Base-by-base conservation (phyloP, 2,113 vertebrate genomes). In the Pseudorhombus dupliciocellatus region DNA sequence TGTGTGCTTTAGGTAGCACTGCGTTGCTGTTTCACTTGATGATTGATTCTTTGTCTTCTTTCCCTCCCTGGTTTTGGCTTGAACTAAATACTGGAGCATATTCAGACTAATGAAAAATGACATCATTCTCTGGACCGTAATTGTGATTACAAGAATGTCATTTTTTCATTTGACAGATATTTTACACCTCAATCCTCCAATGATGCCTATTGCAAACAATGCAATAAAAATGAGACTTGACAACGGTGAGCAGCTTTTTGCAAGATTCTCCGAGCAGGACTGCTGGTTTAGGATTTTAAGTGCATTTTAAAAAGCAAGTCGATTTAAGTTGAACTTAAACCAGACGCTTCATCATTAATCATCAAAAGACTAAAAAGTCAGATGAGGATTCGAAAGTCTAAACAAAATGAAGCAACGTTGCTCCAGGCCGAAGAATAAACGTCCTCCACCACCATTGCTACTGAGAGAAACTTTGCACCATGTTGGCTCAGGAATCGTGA, bases 21-120 rank as follows among this genome's bases (percentile, higher is more conserved):
- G 25, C 21, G 18, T 30, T 24, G 6, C 34, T 3, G 25, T 65
- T 63, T 59, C 46, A 59, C 37, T 34, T 50, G 65, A n/a, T 48
- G 21, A 8, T 1, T 31, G 11, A 61, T 59, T 77, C 51, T 51
- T 62, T 30, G 18, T 60, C 34, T 66, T 65, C 44, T 71, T 56
- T 60, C 67, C 40, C 30, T 54, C 40, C 16, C 61, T 60, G 73
- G 67, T 71, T 87, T 84, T 81, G 79, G 77, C 69, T 77, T 79
- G 7, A 85, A 83, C 52, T 69, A 26, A 80, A 80, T 50, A 28
- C 50, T 66, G 75, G 51, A 73, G 20, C 73, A 79, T 61, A 60
- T 80, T 77, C 72, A 81, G 59, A 75, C 66, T 63, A 75, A 81
- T 70, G 26, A 79, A 56, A 79, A 53, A 61, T 24, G 4, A 51